Evolutionary conservation across 2,888 invertebrate species (phyloP).

Genomic region (Hypomecis punctinalis): DNA sequence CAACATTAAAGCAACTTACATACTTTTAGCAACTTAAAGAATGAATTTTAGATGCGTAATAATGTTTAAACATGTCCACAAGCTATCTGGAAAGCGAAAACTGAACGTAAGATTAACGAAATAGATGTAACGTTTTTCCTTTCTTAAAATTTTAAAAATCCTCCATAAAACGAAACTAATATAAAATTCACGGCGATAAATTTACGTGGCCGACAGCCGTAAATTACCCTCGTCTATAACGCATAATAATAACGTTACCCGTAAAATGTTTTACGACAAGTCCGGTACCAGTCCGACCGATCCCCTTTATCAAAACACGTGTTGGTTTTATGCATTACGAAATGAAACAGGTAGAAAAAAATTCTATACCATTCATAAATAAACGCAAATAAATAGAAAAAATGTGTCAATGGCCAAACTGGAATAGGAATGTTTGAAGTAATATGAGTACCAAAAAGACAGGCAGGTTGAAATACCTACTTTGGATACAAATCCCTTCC

Average conservation of each 20-base stretch:
- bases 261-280: conserved; percentile 75
- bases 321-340: conserved; percentile 26
- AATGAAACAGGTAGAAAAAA: conserved; percentile 10
- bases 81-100: not conserved
- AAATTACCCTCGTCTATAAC: conserved; percentile 65
- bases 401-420: too few relatives aligned
- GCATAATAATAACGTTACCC: conserved; percentile 68
- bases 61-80: not conserved
- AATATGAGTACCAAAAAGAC: too few relatives aligned
- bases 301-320: conserved; percentile 60
- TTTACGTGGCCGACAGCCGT: conserved; percentile 64
- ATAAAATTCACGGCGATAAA: conserved; percentile 50
- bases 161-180: conserved; percentile 36
- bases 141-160: conserved; percentile 33
- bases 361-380: not conserved
- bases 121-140: conserved; percentile 2
- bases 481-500: too few relatives aligned
- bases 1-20: not conserved
- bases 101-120: not conserved
- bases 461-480: too few relatives aligned
- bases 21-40: not conserved
- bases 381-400: not conserved
- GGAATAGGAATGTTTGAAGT: too few relatives aligned
- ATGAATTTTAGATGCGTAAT: too few relatives aligned
- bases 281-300: conserved; percentile 52